These are phyloP conservation scores for Bombylius discolor DNA, from an alignment of 2,888 invertebrate species.

Conservation along the genomic window DNA sequence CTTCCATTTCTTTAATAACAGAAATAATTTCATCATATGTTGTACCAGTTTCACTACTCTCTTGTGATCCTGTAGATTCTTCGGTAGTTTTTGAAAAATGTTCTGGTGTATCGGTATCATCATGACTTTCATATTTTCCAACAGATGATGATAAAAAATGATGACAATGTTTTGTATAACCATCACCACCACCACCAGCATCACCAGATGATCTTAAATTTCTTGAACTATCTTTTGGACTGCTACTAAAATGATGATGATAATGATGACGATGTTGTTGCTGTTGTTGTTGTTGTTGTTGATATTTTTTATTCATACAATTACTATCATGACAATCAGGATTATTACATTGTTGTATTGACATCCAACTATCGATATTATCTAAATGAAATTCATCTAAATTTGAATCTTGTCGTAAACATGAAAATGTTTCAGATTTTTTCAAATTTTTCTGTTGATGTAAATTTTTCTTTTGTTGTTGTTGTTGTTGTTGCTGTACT, in stretches of 20 bases:
- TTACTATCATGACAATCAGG: neutral
- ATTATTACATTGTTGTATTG: slow-evolving; percentile 21
- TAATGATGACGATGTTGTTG: neutral
- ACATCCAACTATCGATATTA: slow-evolving; percentile 37
- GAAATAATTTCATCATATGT: slow-evolving; percentile 37
- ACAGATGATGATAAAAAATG: neutral
- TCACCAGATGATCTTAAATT: neutral
- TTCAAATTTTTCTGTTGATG: slow-evolving; percentile 3
- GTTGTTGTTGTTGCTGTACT: neutral
- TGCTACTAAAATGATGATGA: neutral
- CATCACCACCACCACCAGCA: neutral
- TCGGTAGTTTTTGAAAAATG: slow-evolving; percentile 27
- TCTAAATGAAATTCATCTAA: slow-evolving; percentile 34
- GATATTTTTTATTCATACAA: neutral
- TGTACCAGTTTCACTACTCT: slow-evolving; percentile 18
- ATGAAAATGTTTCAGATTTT: slow-evolving; percentile 19
- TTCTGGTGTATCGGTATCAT: slow-evolving; percentile 15
- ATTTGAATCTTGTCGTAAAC: slow-evolving; percentile 28
- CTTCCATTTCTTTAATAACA: slow-evolving; percentile 36
- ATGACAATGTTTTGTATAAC: neutral
- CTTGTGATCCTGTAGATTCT: slow-evolving; percentile 19
- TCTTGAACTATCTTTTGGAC: neutral
- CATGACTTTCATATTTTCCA: slow-evolving; percentile 2
- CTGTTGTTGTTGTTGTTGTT: neutral
- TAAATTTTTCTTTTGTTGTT: neutral